phyloP scores from a whole-genome alignment of 2,113 vertebrate genomes.

The Formicarius rufipectus region DNA sequence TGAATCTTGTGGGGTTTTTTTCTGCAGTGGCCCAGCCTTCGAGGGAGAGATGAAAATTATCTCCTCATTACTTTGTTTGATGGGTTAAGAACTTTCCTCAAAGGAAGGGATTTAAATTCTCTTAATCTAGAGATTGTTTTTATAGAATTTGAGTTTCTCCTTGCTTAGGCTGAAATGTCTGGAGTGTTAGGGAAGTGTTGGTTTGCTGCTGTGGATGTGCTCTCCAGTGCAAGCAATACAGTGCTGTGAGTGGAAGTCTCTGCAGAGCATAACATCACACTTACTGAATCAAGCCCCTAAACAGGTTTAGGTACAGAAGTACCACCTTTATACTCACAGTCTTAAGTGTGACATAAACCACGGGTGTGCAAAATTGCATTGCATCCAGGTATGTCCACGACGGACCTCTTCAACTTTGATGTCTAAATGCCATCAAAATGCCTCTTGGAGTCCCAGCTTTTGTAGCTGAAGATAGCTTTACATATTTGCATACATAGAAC shows the following conservation, averaged over 20 bases:
- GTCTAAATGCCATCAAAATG: background rate
- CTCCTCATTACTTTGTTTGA: background rate
- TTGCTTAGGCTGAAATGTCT: background rate
- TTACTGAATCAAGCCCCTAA: background rate
- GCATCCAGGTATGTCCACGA: background rate
- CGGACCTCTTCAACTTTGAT: background rate
- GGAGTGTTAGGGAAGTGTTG: background rate
- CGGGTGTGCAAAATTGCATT: fast-evolving
- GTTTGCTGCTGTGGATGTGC: background rate
- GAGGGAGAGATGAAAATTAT: background rate
- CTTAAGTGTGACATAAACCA: background rate
- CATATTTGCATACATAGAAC: background rate
- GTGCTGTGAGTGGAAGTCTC: background rate
- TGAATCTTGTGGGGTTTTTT: background rate
- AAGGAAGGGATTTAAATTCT: background rate
- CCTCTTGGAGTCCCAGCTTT: background rate
- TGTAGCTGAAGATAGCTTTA: background rate
- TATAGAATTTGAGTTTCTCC: background rate
- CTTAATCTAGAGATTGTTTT: background rate
- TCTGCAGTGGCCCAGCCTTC: background rate
- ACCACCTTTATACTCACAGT: background rate
- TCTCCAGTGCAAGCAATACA: background rate
- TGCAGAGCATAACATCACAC: background rate
- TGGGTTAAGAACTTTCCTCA: background rate
- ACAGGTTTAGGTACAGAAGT: background rate